Evolutionary conservation across 2,888 invertebrate genomes (phyloP).

Genomic region (Polydrusus tereticollis): DNA sequence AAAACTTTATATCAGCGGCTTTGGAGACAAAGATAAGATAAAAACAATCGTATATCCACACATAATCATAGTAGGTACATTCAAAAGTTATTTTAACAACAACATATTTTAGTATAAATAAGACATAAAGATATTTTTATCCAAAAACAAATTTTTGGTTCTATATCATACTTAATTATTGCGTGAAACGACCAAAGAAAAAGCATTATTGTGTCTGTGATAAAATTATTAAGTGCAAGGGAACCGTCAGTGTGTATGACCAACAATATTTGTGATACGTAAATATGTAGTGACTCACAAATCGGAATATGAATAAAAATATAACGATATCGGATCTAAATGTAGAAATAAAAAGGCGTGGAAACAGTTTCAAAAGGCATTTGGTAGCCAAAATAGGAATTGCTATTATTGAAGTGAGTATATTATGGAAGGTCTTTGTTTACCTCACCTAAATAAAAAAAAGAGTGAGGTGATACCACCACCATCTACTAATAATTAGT

Average conservation of each 20-base stretch:
- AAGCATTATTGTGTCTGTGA: no score
- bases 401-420: constrained; percentile 53
- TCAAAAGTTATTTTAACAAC: neutral
- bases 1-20: constrained; percentile 7
- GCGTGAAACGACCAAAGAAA: no score
- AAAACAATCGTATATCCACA: constrained; percentile 26
- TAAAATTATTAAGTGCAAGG: neutral
- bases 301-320: constrained; percentile 44
- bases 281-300: constrained; percentile 27
- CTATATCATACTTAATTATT: no score
- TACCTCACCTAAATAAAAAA: neutral
- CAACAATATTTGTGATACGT: neutral
- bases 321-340: constrained; percentile 45
- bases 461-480: no score
- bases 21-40: constrained; percentile 32
- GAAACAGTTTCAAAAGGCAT: constrained; percentile 37
- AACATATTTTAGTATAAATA: neutral
- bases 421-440: neutral
- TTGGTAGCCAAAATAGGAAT: constrained; percentile 52
- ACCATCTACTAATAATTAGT: no score
- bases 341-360: constrained; percentile 35
- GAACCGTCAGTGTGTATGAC: neutral
- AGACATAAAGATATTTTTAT: neutral
- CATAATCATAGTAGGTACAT: neutral
- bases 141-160: neutral